phyloP scores from a whole-genome alignment of 1,140 invertebrate species.

The Bombus soroeensis region DNA sequence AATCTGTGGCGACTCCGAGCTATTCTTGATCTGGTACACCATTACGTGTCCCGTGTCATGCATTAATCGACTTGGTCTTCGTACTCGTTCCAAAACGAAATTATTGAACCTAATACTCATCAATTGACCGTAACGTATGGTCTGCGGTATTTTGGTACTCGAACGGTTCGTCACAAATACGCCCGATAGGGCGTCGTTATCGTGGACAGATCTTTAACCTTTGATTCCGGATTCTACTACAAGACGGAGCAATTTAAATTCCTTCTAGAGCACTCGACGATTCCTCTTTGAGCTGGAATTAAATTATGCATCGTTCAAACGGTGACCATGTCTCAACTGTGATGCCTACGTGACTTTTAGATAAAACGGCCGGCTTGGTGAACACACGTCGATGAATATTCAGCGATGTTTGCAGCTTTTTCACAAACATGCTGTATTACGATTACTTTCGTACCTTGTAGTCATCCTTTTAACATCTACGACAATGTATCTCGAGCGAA shows the following conservation, averaged over 20 bases:
- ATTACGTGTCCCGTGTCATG: conserved; percentile 39
- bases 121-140: not conserved
- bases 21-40: conserved; percentile 65
- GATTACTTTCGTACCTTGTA: conserved; percentile 8
- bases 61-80: conserved; percentile 12
- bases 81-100: not conserved
- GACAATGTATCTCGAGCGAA: too few species aligned
- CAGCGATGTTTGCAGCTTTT: conserved; percentile 19
- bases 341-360: conserved; percentile 56
- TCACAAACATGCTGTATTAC: not conserved
- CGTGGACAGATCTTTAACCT: conserved; percentile 21
- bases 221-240: conserved; percentile 59
- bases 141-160: not conserved
- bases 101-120: conserved; percentile 17
- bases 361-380: conserved; percentile 17
- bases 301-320: conserved; percentile 57
- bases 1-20: conserved; percentile 63
- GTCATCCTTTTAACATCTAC: not conserved
- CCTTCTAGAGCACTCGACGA: conserved; percentile 39
- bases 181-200: conserved; percentile 27
- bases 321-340: not conserved
- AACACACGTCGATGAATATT: conserved; percentile 53
- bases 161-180: not conserved
- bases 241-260: conserved; percentile 58
- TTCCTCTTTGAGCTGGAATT: conserved; percentile 45